These are phyloP conservation scores for Adelges cooleyi DNA, from an alignment of 1,140 invertebrate genomes.

Conservation along the genomic window DNA sequence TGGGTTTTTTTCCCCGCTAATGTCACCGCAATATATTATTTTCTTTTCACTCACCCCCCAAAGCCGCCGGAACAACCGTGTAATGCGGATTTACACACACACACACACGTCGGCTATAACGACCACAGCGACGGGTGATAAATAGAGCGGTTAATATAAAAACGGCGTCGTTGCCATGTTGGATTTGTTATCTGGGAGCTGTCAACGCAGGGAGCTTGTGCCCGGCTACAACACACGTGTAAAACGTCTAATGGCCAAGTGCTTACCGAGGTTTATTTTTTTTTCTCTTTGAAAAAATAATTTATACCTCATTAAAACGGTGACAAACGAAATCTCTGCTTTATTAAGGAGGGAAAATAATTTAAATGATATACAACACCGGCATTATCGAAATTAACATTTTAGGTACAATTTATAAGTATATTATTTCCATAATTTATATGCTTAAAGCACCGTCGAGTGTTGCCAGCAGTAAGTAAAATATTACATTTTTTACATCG, in stretches of 20 bases:
- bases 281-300: not conserved
- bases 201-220: not conserved
- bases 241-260: conserved; percentile 5
- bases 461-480: not conserved
- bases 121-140: conserved; percentile 14
- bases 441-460: not conserved
- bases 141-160: conserved; percentile 26
- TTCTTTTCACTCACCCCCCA: not conserved
- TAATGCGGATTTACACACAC: conserved; percentile 9
- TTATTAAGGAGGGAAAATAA: too few relatives aligned
- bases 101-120: not conserved
- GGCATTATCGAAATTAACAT: too few relatives aligned
- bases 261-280: not conserved
- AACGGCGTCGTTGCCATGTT: not conserved
- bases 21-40: conserved; percentile 11
- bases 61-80: not conserved
- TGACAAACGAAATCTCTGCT: conserved; percentile 1
- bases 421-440: too few relatives aligned
- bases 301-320: conserved; percentile 16
- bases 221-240: not conserved
- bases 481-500: too few relatives aligned
- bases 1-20: not conserved
- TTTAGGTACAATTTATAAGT: too few relatives aligned
- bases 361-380: too few relatives aligned
- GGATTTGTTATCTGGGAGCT: conserved; percentile 16